Percentiles rank a stretch among this genome's conserved stretches.
These are phyloP conservation scores for Cheilosia impressa DNA, from an alignment of 2,888 invertebrate genomes.

Conservation along the genomic window DNA sequence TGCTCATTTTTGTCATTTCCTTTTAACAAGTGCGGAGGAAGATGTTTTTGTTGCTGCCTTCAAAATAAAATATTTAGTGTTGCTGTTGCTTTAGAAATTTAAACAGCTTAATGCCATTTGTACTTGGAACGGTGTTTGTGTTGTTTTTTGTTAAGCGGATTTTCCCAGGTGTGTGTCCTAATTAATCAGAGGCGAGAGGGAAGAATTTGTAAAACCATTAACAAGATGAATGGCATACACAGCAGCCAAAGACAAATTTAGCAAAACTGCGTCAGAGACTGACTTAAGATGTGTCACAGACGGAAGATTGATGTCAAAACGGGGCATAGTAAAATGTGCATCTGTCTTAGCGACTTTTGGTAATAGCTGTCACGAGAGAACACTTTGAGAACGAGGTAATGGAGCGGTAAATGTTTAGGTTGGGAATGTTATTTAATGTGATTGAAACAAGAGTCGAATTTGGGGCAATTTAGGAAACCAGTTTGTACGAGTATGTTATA, in stretches of 20 bases:
- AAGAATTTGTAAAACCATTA: conserved; percentile 35
- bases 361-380: neutral
- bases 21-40: conserved; percentile 17
- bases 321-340: neutral
- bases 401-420: no score
- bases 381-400: no score
- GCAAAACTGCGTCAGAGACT: conserved; percentile 9
- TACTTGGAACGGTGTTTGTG: conserved; percentile 12
- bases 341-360: neutral
- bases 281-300: conserved; percentile 16
- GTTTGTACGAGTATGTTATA: no score
- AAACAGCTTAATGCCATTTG: conserved; percentile 70
- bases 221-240: conserved; percentile 39
- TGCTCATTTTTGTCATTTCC: conserved; percentile 59
- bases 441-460: no score
- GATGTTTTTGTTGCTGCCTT: conserved; percentile 3
- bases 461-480: no score
- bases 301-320: conserved; percentile 39
- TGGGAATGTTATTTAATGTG: no score
- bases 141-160: conserved; percentile 54
- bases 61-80: conserved; percentile 21
- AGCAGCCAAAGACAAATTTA: neutral
- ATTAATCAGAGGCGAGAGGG: conserved; percentile 47
- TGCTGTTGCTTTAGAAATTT: conserved; percentile 31
- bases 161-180: conserved; percentile 45